These are phyloP conservation scores for Aegotheles bennettii DNA, from an alignment of 2,113 vertebrate species.

Conservation along the genomic window DNA sequence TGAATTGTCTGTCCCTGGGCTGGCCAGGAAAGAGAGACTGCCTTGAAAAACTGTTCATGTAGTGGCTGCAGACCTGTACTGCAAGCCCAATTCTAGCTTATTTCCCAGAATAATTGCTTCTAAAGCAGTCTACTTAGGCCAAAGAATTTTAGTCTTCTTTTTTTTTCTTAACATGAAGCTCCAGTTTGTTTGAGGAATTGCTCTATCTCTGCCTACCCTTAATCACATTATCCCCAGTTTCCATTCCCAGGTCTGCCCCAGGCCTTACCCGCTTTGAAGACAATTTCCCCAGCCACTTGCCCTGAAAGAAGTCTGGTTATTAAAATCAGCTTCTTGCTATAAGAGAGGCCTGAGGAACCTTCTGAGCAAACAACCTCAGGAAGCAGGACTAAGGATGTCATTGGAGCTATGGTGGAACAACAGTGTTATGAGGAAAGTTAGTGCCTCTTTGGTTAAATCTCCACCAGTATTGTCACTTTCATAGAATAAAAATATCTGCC, in stretches of 20 bases:
- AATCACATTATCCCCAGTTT: slow-evolving; percentile 19
- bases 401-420: not conserved
- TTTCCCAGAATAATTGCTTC: not conserved
- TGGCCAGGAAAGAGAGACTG: not conserved
- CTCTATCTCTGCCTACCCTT: not conserved
- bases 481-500: not conserved
- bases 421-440: not conserved
- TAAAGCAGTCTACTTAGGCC: not conserved
- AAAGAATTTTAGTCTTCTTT: not conserved
- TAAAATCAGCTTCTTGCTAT: slow-evolving; percentile 1
- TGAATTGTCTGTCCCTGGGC: not conserved
- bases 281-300: not conserved
- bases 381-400: not conserved
- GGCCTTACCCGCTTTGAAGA: not conserved
- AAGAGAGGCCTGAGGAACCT: not conserved
- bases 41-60: not conserved
- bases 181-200: not conserved
- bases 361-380: not conserved
- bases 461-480: not conserved
- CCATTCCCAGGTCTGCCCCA: not conserved
- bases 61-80: not conserved
- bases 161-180: not conserved
- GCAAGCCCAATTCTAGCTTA: not conserved
- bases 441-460: not conserved
- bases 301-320: not conserved